Percentiles rank a stretch among this genome's conserved stretches.
These are phyloP conservation scores for Pangasius krempfi DNA, from an alignment of 2,797 vertebrate species.

Conservation along the genomic window DNA sequence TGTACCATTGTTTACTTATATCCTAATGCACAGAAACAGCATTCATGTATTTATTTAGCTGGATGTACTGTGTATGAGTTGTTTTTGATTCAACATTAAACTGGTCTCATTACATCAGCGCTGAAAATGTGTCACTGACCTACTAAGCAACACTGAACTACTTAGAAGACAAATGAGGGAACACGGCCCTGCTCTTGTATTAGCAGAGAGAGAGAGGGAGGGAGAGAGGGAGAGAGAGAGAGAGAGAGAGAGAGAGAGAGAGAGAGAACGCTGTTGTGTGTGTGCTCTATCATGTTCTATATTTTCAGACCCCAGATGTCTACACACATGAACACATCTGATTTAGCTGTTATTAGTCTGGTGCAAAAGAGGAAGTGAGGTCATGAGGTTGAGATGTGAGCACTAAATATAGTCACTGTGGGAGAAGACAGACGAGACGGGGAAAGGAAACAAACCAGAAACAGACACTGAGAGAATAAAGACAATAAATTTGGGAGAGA, in stretches of 20 bases:
- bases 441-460: slow-evolving; percentile 35
- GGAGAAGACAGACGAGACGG: slow-evolving; percentile 43
- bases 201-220: background rate
- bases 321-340: slow-evolving; percentile 44
- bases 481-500: background rate
- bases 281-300: slow-evolving; percentile 45
- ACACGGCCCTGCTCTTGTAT: slow-evolving; percentile 19
- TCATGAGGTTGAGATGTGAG: slow-evolving; percentile 63
- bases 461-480: background rate
- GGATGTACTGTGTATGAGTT: background rate
- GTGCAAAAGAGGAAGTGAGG: slow-evolving; percentile 72
- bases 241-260: background rate
- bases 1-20: background rate
- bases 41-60: background rate
- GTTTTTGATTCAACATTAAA: slow-evolving; percentile 8
- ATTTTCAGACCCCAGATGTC: slow-evolving; percentile 59
- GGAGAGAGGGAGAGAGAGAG: background rate
- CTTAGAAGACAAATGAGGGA: slow-evolving; percentile 56
- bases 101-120: slow-evolving; percentile 28
- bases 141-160: slow-evolving; percentile 64
- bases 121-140: slow-evolving; percentile 53
- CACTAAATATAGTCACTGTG: slow-evolving; percentile 70
- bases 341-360: slow-evolving; percentile 57
- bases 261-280: background rate
- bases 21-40: background rate